Evolutionary conservation across 2,113 vertebrate genomes (phyloP), one percentile per base, ranked within the genome.

Genomic region (Xenopus tropicalis): DNA sequence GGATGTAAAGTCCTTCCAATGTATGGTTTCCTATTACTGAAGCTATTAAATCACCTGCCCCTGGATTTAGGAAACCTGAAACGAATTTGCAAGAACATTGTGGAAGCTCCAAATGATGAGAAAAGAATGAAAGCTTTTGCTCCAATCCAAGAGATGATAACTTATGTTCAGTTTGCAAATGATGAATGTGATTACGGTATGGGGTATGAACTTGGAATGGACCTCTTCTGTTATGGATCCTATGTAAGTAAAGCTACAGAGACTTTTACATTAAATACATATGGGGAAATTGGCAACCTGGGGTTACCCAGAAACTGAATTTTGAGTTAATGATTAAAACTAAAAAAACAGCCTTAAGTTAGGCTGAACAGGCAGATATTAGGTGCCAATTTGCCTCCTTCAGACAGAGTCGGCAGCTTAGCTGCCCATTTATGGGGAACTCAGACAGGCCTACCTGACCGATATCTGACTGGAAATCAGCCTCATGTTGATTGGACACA

Each of bases 141-240:
- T 1, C 97, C 97, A 14, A 83, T 99, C 69, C 96, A 98, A 72
- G 93, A 99, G 82, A 96, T 99, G 86, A 91, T 97, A 66, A 98
- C 97, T 0, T 97, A 91, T 56, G 93, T 99, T 80, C 97, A 99
- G 83, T 99, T 99, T 82, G 97, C 97, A 25, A 99, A 99, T 11
- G 97, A 99, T n/a, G 97, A 99, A 72, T 98, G 96, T 63, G 97
- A 99, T 72, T 98, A 98, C 0, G 97, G 97, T 70, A 99, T 99
- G 97, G 97, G 96, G 0, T 96, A 95, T 0, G 97, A 99, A 63
- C 83, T 99, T 54, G 97, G 97, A 19, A 88, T 95, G 58, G 95
- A 99, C 82, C 93, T 99, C 23, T 99, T 99, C 80, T 98, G 94
- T 83, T 93, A 92, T 0, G 97, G 97, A 43, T 99, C 97, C 4